phyloP scores from a whole-genome alignment of 2,797 vertebrate genomes.

The Darevskia nairensis region DNA sequence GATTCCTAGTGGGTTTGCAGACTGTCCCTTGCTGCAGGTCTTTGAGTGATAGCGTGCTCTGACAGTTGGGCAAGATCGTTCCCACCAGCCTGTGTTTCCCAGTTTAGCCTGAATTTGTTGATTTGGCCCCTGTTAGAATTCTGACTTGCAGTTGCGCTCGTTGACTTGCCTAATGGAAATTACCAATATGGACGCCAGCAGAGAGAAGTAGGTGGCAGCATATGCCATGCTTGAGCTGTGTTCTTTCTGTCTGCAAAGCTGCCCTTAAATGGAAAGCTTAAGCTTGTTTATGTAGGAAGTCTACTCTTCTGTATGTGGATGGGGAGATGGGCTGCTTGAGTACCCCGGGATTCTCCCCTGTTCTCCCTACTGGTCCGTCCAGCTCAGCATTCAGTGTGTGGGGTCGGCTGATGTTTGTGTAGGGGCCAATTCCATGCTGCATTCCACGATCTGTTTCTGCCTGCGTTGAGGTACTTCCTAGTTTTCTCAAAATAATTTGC shows the following conservation, averaged over 20 bases:
- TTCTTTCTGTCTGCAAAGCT: background rate
- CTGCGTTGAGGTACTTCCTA: background rate
- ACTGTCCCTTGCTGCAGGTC: background rate
- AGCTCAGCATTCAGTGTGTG: background rate
- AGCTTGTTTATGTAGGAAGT: background rate
- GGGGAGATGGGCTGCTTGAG: no score
- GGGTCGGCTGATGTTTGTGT: background rate
- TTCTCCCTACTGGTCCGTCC: background rate
- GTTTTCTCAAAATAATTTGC: background rate
- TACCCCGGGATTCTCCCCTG: background rate
- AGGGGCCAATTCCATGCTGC: no score
- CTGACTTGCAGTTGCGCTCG: background rate
- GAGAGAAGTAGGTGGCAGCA: no score
- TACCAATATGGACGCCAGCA: background rate
- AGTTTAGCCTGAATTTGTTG: background rate
- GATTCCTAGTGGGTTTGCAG: no score
- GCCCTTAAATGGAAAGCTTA: background rate
- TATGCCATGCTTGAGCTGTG: no score
- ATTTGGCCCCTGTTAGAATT: background rate
- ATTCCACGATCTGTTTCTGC: background rate
- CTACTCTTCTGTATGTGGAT: background rate
- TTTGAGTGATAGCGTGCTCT: background rate
- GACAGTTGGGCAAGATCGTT: no score
- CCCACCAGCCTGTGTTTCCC: background rate
- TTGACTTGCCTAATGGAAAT: background rate